phyloP scores from a whole-genome alignment of 2,113 vertebrate species.

The Oreochromis niloticus region DNA sequence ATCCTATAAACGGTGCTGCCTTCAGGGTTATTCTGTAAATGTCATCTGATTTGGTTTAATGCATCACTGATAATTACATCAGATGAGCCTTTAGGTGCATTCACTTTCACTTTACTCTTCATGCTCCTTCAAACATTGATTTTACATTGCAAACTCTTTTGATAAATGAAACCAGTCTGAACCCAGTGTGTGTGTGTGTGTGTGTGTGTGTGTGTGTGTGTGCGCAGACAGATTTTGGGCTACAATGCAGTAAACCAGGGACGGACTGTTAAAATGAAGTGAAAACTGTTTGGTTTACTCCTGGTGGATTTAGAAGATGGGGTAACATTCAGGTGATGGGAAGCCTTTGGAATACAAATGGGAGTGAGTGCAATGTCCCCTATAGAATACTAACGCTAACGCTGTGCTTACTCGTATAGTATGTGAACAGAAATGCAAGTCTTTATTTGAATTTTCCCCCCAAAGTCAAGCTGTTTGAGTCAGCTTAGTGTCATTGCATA shows the following conservation, averaged over 20 bases:
- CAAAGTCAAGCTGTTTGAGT: not conserved
- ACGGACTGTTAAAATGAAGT: not conserved
- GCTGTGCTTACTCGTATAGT: not conserved
- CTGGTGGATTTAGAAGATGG: not conserved
- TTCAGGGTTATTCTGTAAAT: not conserved
- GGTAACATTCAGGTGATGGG: not conserved
- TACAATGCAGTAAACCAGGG: not conserved
- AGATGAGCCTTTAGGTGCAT: not conserved
- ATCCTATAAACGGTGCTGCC: not conserved
- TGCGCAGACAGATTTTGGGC: not conserved
- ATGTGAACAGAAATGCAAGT: not conserved
- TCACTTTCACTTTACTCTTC: not conserved
- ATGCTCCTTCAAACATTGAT: not conserved
- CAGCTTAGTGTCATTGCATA: not conserved
- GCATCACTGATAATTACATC: not conserved
- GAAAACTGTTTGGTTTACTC: not conserved
- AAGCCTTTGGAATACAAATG: not conserved
- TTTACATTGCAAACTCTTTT: not conserved
- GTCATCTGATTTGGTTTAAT: not conserved
- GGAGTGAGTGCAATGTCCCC: not conserved
- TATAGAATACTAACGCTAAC: not conserved
- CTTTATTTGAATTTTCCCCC: not conserved
- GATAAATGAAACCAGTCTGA: not conserved
- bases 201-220: not conserved
- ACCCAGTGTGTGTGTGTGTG: not conserved